A percentile compares a stretch with the other conserved stretches of the same genome.
Evolutionary conservation across 2,888 invertebrate genomes (phyloP).

Genomic region (Psylliodes chrysocephalus): DNA sequence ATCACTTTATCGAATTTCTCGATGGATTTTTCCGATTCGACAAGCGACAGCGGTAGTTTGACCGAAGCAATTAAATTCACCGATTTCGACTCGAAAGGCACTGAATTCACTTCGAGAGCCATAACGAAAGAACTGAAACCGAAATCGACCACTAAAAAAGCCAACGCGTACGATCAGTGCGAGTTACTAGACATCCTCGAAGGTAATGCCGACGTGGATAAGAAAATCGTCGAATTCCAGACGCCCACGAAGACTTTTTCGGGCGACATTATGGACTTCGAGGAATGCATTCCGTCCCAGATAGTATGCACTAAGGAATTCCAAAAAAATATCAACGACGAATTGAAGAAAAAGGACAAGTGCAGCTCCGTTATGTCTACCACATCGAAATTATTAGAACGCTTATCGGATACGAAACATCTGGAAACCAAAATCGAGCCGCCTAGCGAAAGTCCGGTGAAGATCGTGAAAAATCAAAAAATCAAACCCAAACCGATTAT

Average conservation of each 20-base stretch:
- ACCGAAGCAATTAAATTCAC: slow-evolving; percentile 11
- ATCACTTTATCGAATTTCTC: slow-evolving; percentile 59
- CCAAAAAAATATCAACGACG: slow-evolving; percentile 34
- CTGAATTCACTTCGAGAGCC: slow-evolving; percentile 44
- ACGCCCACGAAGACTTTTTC: slow-evolving; percentile 22
- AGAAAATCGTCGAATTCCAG: slow-evolving; percentile 26
- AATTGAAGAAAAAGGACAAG: slow-evolving; percentile 48
- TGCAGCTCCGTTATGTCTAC: slow-evolving; percentile 58
- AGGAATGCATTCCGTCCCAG: slow-evolving; percentile 56
- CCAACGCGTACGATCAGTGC: slow-evolving; percentile 43
- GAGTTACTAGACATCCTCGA: slow-evolving; percentile 50
- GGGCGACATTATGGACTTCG: slow-evolving; percentile 51
- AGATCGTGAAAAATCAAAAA: slow-evolving; percentile 7
- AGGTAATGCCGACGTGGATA: slow-evolving; percentile 44
- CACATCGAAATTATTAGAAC: slow-evolving; percentile 68
- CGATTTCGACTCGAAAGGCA: slow-evolving; percentile 36
- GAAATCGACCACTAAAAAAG: slow-evolving; percentile 31
- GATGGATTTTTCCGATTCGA: slow-evolving; percentile 58
- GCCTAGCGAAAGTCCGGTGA: background rate
- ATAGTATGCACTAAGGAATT: slow-evolving; percentile 46
- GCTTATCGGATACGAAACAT: slow-evolving; percentile 57
- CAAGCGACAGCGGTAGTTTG: slow-evolving; percentile 37
- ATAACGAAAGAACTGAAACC: slow-evolving; percentile 45
- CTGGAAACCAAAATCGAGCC: slow-evolving; percentile 22
- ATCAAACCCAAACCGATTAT: slow-evolving; percentile 56